Evolutionary conservation across 2,888 invertebrate species (phyloP), one percentile per base, ranked within the genome.

Genomic region (Choreutis nemorana): DNA sequence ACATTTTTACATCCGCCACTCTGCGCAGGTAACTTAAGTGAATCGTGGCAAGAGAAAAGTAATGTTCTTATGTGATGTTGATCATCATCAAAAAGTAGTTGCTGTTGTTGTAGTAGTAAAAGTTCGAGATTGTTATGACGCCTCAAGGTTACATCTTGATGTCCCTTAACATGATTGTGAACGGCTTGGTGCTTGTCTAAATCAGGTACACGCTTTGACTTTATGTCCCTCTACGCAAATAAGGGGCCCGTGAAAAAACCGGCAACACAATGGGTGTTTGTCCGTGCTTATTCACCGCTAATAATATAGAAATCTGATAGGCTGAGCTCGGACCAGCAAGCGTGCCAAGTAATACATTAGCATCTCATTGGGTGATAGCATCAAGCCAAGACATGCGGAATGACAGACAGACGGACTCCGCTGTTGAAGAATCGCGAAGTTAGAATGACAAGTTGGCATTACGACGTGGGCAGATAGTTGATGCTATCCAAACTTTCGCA

Each of bases 341-440:
- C 60, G 59, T 73, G 77, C 78, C 77, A 75, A 73, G 55, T 64
- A 63, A 68, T 66, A 70, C 70, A 73, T 73, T 73, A 75, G 54
- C 67, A 67, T 68, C 62, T 61, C 57, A 64, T 71, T 67, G 55
- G 55, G 50, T 47, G 58, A 68, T 63, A 58, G 36, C 51, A 54
- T 55, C 59, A 47, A 55, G 64, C 61, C 62, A 64, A 60, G 44
- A 42, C 43, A 44, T 36, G 47, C 46, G 45, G 50, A 48, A 43
- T 54, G 53, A 50, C 43, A 41, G 44, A 53, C 55, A 46, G 50
- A 50, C 45, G 36, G 38, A 44, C 41, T 40, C 34, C 39, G 36
- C 34, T 38, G 30, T 42, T 30, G 36, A 44, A 44, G 37, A 50
- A 50, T 50, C 41, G 37, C 38, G 25, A 38, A 28, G 20, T 23